Conservation (phyloP, 2,888 invertebrate species). For the Endomychus coccineus region DNA sequence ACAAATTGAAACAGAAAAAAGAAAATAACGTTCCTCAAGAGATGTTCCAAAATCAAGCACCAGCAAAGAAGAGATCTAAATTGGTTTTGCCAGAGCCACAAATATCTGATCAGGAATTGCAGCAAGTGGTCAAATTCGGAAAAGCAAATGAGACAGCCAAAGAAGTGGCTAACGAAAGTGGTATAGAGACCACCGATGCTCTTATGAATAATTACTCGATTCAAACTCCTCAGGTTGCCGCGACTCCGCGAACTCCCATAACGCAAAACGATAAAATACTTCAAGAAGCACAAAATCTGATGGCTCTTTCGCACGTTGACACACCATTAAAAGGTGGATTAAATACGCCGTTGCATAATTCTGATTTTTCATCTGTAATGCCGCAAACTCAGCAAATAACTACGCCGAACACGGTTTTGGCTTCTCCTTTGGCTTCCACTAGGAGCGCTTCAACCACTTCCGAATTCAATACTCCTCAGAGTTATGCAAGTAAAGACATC, state of each 20-base stretch:
- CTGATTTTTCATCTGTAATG: constrained; percentile 78
- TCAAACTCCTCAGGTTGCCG: constrained; percentile 58
- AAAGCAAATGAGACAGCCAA: constrained; percentile 85
- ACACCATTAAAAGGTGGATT: constrained; percentile 94
- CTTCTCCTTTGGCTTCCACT: constrained; percentile 74
- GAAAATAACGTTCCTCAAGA: constrained; percentile 93
- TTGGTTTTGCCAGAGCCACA: constrained; percentile 94
- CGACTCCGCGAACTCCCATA: constrained; percentile 81
- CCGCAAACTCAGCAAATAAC: constrained; percentile 64
- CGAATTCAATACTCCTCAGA: constrained; percentile 13
- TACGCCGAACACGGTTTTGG: constrained; percentile 87
- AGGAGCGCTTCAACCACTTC: constrained; percentile 47
- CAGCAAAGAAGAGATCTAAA: constrained; percentile 87
- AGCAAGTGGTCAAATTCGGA: constrained; percentile 89
- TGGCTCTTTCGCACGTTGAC: constrained; percentile 96
- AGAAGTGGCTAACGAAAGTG: constrained; percentile 75
- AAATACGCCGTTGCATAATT: constrained; percentile 86
- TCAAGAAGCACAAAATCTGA: constrained; percentile 97
- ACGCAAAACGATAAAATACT: constrained; percentile 74
- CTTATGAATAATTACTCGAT: constrained; percentile 87
- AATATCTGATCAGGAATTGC: constrained; percentile 87
- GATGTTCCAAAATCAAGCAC: constrained; percentile 81
- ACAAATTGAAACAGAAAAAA: constrained; percentile 89
- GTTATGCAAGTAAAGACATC: constrained; percentile 2
- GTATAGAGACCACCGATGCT: constrained; percentile 71